Percentiles rank a stretch among this genome's conserved stretches.
These are phyloP conservation scores for Eptatretus burgeri DNA, from an alignment of 2,113 vertebrate genomes.

Conservation along the genomic window DNA sequence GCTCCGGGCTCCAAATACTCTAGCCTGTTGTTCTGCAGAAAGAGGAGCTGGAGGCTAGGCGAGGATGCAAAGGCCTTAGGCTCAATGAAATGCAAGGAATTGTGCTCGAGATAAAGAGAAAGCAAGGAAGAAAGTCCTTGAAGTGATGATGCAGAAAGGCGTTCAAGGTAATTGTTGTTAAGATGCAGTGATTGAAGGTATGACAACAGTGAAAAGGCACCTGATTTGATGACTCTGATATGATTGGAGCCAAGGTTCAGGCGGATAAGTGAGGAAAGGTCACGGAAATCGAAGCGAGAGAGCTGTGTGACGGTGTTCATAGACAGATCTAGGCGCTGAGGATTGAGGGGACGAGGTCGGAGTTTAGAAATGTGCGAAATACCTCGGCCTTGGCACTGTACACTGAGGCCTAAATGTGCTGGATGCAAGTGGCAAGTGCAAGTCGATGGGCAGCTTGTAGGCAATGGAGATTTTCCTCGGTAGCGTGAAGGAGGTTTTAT, in stretches of 20 bases:
- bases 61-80: slow-evolving; percentile 54
- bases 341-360: slow-evolving; percentile 55
- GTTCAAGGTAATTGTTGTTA: slow-evolving; percentile 84
- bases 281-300: slow-evolving; percentile 40
- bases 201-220: slow-evolving; percentile 66
- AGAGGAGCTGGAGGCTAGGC: slow-evolving; percentile 63
- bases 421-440: slow-evolving; percentile 73
- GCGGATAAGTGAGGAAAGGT: slow-evolving; percentile 64
- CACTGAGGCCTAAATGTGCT: slow-evolving; percentile 61
- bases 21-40: slow-evolving; percentile 82
- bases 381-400: slow-evolving; percentile 82
- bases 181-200: slow-evolving; percentile 79
- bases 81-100: slow-evolving; percentile 77
- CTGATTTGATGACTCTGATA: slow-evolving; percentile 66
- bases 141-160: slow-evolving; percentile 52
- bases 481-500: slow-evolving; percentile 15
- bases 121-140: slow-evolving; percentile 58
- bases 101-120: slow-evolving; percentile 91
- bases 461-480: slow-evolving; percentile 70
- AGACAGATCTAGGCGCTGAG: slow-evolving; percentile 85
- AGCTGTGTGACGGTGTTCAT: slow-evolving; percentile 75
- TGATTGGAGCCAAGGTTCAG: slow-evolving; percentile 79
- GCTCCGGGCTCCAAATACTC: slow-evolving; percentile 48
- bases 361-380: slow-evolving; percentile 66
- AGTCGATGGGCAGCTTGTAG: slow-evolving; percentile 46